Evolutionary conservation across 2,888 invertebrate genomes (phyloP), one percentile per base, ranked within the genome.

Genomic region (Sarcophaga subvicina): DNA sequence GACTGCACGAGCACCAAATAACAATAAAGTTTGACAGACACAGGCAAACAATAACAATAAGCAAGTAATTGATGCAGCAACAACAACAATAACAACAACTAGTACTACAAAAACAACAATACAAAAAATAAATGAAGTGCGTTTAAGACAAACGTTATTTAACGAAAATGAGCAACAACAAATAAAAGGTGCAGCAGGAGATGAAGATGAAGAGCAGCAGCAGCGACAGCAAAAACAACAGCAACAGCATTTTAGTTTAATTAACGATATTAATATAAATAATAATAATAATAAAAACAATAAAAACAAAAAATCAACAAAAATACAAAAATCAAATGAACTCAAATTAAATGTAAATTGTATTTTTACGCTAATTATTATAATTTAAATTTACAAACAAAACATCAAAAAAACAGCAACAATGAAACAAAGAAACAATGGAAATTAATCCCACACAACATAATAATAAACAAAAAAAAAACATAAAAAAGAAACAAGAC

Each of bases 311-410:
- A 88, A 62, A 80, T 76, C 81, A 82, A 87, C 80, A 88, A 88
- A 86, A 88, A 86, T 80, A 91, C 91, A 91, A 90, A 92, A 92
- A 91, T 91, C 92, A 92, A 92, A 92, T 91, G 91, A 92, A 92
- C 92, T 92, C 91, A 92, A 92, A 92, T 91, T 92, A 90, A 92
- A 91, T 92, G 92, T 92, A 92, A 92, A 92, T 91, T 91, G 92
- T 90, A 91, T 92, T 91, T 92, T 90, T 91, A 91, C 90, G 92
- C 90, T 92, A 91, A 91, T 91, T 91, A 92, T 92, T 91, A 90
- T 92, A 89, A 91, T 92, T 92, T 92, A 88, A 87, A 84, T 62
- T 71, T 67, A 81, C 25, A 78, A 59, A 17, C 49, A 76, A 71
- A 20, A 79, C 64, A 75, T 17, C 6, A 20, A 54, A 70, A 62